These are phyloP conservation scores for Anarsia innoxiella DNA, from an alignment of 2,888 invertebrate species.

Conservation along the genomic window DNA sequence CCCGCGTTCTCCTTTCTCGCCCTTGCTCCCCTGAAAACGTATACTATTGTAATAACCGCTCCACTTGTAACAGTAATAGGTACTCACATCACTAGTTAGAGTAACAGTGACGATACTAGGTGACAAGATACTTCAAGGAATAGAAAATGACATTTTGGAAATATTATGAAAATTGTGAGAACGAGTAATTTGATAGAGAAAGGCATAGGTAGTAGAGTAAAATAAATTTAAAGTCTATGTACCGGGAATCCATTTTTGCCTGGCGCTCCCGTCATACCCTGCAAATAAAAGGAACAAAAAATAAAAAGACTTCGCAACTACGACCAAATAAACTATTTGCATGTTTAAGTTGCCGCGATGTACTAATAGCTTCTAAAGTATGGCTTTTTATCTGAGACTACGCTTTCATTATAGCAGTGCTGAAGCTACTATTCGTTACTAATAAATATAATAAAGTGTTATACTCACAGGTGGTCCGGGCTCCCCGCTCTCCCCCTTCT, in stretches of 20 bases:
- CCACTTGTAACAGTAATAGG: constrained; percentile 34
- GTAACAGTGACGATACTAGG: neutral
- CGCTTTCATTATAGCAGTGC: neutral
- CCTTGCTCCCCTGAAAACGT: constrained; percentile 82
- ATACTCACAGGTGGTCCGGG: constrained; percentile 84
- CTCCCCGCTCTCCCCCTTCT: constrained; percentile 90
- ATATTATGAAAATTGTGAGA: neutral
- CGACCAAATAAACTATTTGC: constrained; percentile 1
- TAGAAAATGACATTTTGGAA: neutral
- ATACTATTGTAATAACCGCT: no score
- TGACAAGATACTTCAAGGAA: neutral
- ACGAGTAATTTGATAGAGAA: neutral
- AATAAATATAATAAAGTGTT: no score
- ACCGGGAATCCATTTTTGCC: constrained; percentile 95
- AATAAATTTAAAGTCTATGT: constrained; percentile 15
- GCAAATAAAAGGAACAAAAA: constrained; percentile 51
- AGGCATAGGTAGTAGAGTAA: neutral
- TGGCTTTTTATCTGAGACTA: neutral
- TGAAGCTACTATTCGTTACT: no score
- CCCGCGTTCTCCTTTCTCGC: constrained; percentile 84
- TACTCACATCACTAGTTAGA: neutral
- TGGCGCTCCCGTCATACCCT: constrained; percentile 87
- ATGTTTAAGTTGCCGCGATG: neutral
- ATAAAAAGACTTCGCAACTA: constrained; percentile 16
- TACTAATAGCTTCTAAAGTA: neutral